Evolutionary conservation across 1,140 invertebrate species (phyloP).

Genomic region (Coenobita brevimanus): DNA sequence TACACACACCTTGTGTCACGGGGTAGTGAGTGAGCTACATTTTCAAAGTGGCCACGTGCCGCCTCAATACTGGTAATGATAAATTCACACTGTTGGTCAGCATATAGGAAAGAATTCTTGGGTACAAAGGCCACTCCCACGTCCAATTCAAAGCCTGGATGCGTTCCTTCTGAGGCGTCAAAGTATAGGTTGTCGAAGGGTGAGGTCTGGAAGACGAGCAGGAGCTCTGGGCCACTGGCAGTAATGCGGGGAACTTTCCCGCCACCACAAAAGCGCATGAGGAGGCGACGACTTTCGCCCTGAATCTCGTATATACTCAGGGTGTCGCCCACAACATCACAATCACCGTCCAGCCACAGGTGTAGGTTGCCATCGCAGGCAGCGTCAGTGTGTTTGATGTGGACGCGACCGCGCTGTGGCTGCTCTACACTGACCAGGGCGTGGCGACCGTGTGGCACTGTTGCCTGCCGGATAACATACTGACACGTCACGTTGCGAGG

Average conservation of each 20-base stretch:
- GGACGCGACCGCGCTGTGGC: conserved; percentile 56
- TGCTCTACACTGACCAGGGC: conserved; percentile 68
- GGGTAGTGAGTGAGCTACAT: conserved; percentile 67
- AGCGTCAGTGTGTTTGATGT: conserved; percentile 68
- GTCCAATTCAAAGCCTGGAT: conserved; percentile 88
- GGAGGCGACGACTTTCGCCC: conserved; percentile 89
- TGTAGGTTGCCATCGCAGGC: conserved; percentile 62
- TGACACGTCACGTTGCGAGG: conserved; percentile 89
- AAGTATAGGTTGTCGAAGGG: conserved; percentile 81
- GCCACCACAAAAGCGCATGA: conserved; percentile 91
- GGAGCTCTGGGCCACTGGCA: conserved; percentile 87
- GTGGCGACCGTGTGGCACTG: conserved; percentile 76
- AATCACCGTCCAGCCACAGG: conserved; percentile 83
- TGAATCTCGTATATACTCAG: conserved; percentile 90
- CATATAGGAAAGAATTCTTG: conserved; percentile 67
- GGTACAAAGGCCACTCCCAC: conserved; percentile 83
- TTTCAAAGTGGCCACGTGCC: conserved; percentile 63
- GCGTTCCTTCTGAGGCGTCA: conserved; percentile 61
- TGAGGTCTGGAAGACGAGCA: conserved; percentile 91
- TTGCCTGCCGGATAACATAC: conserved; percentile 83
- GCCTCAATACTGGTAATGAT: conserved; percentile 67
- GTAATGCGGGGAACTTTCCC: conserved; percentile 88
- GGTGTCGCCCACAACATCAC: conserved; percentile 90
- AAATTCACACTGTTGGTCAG: conserved; percentile 65
- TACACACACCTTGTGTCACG: conserved; percentile 66